Conservation (phyloP, 1,140 invertebrate species). For the Hylyphantes graminicola region DNA sequence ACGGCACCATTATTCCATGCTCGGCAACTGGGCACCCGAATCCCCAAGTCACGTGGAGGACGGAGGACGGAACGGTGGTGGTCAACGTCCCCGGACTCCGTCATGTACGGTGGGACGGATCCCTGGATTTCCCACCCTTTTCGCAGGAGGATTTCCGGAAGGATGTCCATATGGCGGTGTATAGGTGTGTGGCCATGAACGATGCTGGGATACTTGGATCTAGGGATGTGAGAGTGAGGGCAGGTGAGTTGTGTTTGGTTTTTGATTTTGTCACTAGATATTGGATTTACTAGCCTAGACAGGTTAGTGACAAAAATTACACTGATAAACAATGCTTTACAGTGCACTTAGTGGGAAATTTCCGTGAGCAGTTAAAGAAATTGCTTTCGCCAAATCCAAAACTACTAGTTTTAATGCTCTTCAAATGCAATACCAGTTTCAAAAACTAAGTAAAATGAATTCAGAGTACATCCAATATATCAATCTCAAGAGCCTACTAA, state of each 20-base stretch:
- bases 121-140: slow-evolving; percentile 89
- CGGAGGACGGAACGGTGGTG: slow-evolving; percentile 62
- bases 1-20: slow-evolving; percentile 62
- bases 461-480: no score
- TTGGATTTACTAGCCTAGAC: no score
- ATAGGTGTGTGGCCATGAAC: slow-evolving; percentile 91
- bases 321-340: no score
- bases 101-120: slow-evolving; percentile 62
- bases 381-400: no score
- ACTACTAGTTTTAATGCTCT: no score
- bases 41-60: slow-evolving; percentile 62
- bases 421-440: no score
- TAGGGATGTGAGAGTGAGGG: slow-evolving; percentile 90
- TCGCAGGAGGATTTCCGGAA: slow-evolving; percentile 90
- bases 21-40: slow-evolving; percentile 60
- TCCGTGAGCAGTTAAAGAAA: no score
- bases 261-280: no score
- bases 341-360: no score
- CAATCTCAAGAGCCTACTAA: no score
- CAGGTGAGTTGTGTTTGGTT: slow-evolving; percentile 76
- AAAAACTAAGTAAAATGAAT: no score
- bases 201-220: slow-evolving; percentile 89
- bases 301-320: no score
- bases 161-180: slow-evolving; percentile 93
- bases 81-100: slow-evolving; percentile 61